Conservation (phyloP, 2,888 invertebrate genomes). For the Emmelina monodactyla region DNA sequence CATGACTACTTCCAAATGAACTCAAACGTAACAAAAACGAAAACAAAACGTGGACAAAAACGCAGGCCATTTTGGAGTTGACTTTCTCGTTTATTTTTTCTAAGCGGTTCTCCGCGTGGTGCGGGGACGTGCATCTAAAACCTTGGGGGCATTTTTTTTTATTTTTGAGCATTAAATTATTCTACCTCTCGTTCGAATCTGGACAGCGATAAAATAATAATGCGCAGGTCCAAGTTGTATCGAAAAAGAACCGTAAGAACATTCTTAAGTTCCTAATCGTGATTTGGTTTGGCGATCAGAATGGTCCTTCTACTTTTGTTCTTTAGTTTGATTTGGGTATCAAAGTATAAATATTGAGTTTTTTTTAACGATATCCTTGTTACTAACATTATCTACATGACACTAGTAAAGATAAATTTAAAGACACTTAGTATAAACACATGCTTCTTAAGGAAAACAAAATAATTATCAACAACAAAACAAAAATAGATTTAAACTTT, state of each 20-base stretch:
- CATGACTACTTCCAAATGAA: slow-evolving; percentile 65
- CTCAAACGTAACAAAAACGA: slow-evolving; percentile 64
- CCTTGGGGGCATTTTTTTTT: slow-evolving; percentile 45
- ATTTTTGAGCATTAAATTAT: slow-evolving; percentile 45
- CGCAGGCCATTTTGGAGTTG: slow-evolving; percentile 62
- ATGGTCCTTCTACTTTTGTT: slow-evolving; percentile 38
- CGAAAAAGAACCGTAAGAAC: slow-evolving; percentile 45
- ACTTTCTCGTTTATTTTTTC: slow-evolving; percentile 61
- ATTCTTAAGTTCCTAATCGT: slow-evolving; percentile 54
- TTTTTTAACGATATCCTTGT: no score
- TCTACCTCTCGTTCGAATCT: slow-evolving; percentile 44
- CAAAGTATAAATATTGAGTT: no score
- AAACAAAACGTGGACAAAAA: slow-evolving; percentile 64
- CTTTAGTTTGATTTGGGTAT: no score
- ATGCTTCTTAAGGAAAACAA: no score
- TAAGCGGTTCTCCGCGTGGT: slow-evolving; percentile 33
- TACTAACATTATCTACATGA: no score
- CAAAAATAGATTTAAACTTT: no score
- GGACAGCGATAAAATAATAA: slow-evolving; percentile 61
- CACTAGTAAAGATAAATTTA: not conserved
- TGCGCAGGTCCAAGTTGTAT: slow-evolving; percentile 32
- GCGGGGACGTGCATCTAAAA: slow-evolving; percentile 62
- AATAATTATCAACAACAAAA: no score
- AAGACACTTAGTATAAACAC: not conserved
- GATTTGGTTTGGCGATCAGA: slow-evolving; percentile 47